Evolutionary conservation across 2,888 invertebrate genomes (phyloP), one percentile per base, ranked within the genome.

Genomic region (Ecliptopera silaceata): DNA sequence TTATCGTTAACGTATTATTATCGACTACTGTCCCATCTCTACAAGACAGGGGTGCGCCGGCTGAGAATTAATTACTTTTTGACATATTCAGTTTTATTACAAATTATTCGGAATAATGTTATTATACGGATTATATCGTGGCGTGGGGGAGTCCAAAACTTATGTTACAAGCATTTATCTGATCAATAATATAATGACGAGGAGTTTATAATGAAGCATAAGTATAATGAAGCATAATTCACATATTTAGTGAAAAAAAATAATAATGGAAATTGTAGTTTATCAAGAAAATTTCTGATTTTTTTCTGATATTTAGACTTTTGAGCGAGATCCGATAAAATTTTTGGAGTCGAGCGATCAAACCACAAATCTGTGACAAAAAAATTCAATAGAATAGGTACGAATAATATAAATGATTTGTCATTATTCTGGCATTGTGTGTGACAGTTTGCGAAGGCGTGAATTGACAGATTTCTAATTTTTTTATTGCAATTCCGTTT

Each of bases 51-150:
- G 80, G 84, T 74, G 77, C 75, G 72, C 74, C 79, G 51, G 75
- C 78, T 77, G 74, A 72, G 82, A 87, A 88, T 88, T 89, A 88
- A 88, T 89, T 88, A 87, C 84, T 84, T 86, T 86, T 82, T 83
- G 88, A 86, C 88, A 80, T 86, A 87, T 86, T 87, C 84, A 82
- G 78, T 89, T 88, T 88, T 87, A 87, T 88, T 84, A 74, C 85
- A 79, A 87, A 83, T 83, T 82, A 85, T 82, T 78, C 75, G 68
- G 79, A 80, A 80, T 77, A 71, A 70, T 70, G 69, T 66, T 59
- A 61, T 63, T 36, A 36, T 15, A 36, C 36, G 36, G 15, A 36
- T 36, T 11, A 32, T 34, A 8, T 13, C 12, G 26, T 26, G 26
- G 8, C 1, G 5, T 34, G 15, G 36, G 36, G 36, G 15, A 36